phyloP scores from a whole-genome alignment of 2,888 invertebrate genomes.

The Endomychus coccineus region DNA sequence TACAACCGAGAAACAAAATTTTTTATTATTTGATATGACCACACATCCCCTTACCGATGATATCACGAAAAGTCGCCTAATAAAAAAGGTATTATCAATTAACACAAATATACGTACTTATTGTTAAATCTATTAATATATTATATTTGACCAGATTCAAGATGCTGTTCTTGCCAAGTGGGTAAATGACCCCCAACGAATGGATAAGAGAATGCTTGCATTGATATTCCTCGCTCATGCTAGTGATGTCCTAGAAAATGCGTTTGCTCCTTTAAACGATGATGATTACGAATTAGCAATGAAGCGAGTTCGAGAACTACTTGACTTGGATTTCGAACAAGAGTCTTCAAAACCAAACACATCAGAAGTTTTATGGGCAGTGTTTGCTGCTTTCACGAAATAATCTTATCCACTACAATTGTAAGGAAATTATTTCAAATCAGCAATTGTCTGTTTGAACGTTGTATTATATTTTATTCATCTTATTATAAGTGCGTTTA shows the following conservation, averaged over 20 bases:
- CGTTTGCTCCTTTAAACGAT: constrained; percentile 93
- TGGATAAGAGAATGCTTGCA: constrained; percentile 91
- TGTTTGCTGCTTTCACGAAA: constrained; percentile 97
- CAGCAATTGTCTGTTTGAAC: no score
- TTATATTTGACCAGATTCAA: constrained; percentile 64
- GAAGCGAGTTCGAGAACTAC: constrained; percentile 89
- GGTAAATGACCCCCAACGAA: constrained; percentile 95
- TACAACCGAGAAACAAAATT: constrained; percentile 99
- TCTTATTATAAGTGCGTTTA: no score
- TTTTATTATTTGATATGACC: constrained; percentile 99
- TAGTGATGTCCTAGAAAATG: constrained; percentile 98
- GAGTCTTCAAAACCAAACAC: constrained; percentile 88
- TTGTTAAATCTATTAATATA: neutral
- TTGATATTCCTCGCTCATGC: constrained; percentile 94
- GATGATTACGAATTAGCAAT: constrained; percentile 98
- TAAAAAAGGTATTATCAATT: constrained; percentile 72
- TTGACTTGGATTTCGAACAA: constrained; percentile 94
- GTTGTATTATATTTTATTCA: no score
- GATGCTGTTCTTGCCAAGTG: constrained; percentile 94
- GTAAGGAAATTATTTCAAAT: no score
- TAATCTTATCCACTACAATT: constrained; percentile 49
- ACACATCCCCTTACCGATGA: constrained; percentile 98
- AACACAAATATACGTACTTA: neutral
- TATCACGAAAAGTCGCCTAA: constrained; percentile 88
- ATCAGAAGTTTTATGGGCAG: constrained; percentile 96